Base-by-base conservation (phyloP, 1,140 invertebrate genomes). In the Drosophila aff. region DNA sequence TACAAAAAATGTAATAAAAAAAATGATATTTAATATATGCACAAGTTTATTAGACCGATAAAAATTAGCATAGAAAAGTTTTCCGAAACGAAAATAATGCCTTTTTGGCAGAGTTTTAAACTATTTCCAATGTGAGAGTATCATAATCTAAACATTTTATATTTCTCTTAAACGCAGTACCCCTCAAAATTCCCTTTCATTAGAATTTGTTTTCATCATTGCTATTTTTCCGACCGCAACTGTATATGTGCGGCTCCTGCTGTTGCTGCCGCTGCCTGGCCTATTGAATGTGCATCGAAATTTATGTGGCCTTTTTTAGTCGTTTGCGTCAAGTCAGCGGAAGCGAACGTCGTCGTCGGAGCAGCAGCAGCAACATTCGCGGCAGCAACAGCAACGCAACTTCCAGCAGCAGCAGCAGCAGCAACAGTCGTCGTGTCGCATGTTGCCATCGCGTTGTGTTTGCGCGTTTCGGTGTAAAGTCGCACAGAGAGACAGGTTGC, bases 231-330 rank as follows among this genome's bases (percentile, higher is more conserved):
- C 38, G 53, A 11, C 21, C 53, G 4, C 36, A 40, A 26, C 33
- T 55, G 36, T 55, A 11, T 4, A 26, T 57, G 53, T 57, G 4
- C 21, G 36, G 9, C 33, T 57, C 21, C 21, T 57, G 53, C 67
- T 65, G 76, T 16, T 49, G 44, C 66, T 64, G 76, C 26, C 40
- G 3, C 79, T 69, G 71, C 66, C 81, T 84, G 82, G 83, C 83
- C 83, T 89, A 87, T 89, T 87, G 84, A 89, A 79, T 79, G 76
- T 79, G 76, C 76, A 79, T 79, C 75, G 72, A 79, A 89, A 89
- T 89, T 89, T 90, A 89, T 89, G 84, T 81, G 85, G 82, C 81
- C 85, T 87, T 78, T 87, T 90, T 89, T 84, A 89, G 84, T 89
- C 84, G 84, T 90, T 89, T 90, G 87, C 85, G 84, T 89, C 81